Percentiles rank a stretch among this genome's conserved stretches.
Conservation (phyloP, 2,797 vertebrate genomes). For the Mormyrus hasselquistii region DNA sequence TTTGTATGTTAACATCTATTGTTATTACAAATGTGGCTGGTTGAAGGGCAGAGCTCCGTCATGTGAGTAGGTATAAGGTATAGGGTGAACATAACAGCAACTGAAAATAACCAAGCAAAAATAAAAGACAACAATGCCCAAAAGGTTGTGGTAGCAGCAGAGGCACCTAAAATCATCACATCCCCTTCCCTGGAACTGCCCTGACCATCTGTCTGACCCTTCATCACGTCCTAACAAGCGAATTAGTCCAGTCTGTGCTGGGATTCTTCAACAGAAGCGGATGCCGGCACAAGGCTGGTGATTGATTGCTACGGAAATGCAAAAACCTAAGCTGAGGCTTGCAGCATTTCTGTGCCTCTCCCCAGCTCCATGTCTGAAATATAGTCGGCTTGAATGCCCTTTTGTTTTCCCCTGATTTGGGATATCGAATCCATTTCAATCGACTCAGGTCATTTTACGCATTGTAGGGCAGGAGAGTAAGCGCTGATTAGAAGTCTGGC, state of each 20-base stretch:
- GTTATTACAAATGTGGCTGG: neutral
- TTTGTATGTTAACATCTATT: neutral
- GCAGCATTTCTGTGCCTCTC: neutral
- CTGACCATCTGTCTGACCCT: neutral
- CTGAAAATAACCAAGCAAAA: neutral
- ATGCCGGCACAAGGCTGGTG: neutral
- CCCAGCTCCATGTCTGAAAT: neutral
- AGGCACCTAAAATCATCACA: neutral
- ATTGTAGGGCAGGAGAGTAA: constrained; percentile 4
- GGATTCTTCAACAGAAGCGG: neutral
- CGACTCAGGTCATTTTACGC: neutral
- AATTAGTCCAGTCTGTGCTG: neutral
- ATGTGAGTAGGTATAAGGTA: neutral
- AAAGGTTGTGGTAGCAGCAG: neutral
- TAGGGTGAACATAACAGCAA: neutral
- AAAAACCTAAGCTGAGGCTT: neutral
- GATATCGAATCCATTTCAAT: constrained; percentile 6
- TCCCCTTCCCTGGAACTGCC: neutral
- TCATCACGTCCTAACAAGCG: neutral
- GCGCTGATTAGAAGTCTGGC: neutral
- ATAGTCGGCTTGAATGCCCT: neutral
- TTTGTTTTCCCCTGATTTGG: constrained; percentile 5
- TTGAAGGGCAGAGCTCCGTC: neutral
- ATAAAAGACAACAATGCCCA: neutral
- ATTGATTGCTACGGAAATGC: constrained; percentile 11